Evolutionary conservation across 2,113 vertebrate genomes (phyloP), one percentile per base, ranked within the genome.

Genomic region (Stegastes partitus): DNA sequence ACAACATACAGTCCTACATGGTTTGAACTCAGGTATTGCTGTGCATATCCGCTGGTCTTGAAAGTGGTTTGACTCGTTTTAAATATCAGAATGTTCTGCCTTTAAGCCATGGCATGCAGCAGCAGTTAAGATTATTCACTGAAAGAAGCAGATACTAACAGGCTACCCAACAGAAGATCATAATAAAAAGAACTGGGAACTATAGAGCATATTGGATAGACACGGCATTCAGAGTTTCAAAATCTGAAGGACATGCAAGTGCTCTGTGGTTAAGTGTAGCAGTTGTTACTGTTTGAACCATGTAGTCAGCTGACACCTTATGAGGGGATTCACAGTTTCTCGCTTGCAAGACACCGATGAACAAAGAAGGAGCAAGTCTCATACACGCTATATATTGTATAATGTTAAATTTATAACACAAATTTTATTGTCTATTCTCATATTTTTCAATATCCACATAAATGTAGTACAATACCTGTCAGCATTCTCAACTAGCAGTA

Each of bases 1-100:
- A 21, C 34, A 65, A 44, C 39, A 37, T 1, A 34, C 31, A 34
- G 28, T 64, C 4, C 8, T n/a, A 18, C 39, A 2, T 18, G 10
- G 25, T 42, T 61, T 59, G 28, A 11, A 0, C 37, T 64, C 6
- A 11, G 6, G n/a, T 23, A 23, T 37, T 26, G 42, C 2, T 9
- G 11, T 16, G 14, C 5, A 34, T 28, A 15, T 61, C 50, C 57
- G 3, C 1, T 11, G 51, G 57, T 64, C 10, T 55, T 39, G 3
- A 82, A 78, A 83, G 82, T 67, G 3, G 65, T 72, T 71, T 55
- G 56, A 68, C 74, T 39, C 50, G 84, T 84, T 84, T 81, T 56
- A 55, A 53, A 61, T 23, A 65, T 34, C 18, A 62, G 19, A 69
- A 18, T 1, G 1, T 25, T 78, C 7, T 78, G 50, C 77, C 73